phyloP scores from a whole-genome alignment of 2,888 invertebrate genomes.

The Ophion costatus region DNA sequence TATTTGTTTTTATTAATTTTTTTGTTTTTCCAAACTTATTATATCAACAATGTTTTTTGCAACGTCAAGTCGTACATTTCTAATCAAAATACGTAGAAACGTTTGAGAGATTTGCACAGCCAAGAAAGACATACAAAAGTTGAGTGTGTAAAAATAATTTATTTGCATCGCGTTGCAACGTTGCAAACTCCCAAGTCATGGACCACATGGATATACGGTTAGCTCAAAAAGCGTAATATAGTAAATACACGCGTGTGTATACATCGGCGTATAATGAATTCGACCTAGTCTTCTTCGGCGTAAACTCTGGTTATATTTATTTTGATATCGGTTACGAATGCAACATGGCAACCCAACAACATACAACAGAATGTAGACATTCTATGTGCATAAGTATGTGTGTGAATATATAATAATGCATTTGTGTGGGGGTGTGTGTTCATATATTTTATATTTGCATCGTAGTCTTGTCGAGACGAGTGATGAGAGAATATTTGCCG shows the following conservation, averaged over 20 bases:
- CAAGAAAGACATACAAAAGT: no score
- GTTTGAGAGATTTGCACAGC: no score
- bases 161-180: no score
- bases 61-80: no score
- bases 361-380: background rate
- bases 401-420: background rate
- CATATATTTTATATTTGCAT: background rate
- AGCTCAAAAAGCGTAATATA: background rate
- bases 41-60: no score
- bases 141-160: no score
- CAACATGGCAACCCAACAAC: constrained; percentile 10
- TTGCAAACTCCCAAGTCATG: no score
- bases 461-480: background rate
- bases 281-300: constrained; percentile 21
- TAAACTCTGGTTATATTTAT: constrained; percentile 56
- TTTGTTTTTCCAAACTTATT: no score
- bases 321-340: constrained; percentile 54
- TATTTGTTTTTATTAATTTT: background rate
- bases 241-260: constrained; percentile 9
- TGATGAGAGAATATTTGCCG: constrained; percentile 6
- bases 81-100: no score
- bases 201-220: background rate
- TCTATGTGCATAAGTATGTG: constrained; percentile 6
- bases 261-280: constrained; percentile 45
- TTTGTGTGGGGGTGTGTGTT: background rate